phyloP scores from a whole-genome alignment of 2,888 invertebrate species.

The Uloborus plumipes region DNA sequence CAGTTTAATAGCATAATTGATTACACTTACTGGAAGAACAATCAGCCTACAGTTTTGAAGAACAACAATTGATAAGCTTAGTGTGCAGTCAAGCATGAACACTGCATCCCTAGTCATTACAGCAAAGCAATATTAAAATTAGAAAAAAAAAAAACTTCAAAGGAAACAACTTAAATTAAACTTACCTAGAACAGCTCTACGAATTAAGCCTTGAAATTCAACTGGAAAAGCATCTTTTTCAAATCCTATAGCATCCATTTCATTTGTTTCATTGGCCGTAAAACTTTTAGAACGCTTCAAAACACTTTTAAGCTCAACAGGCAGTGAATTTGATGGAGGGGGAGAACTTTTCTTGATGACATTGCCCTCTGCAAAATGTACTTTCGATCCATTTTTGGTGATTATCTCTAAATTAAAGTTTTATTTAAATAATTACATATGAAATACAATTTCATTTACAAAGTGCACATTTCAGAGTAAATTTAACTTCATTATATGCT shows the following conservation, averaged over 20 bases:
- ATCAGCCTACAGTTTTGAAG: no score
- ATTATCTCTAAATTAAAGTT: slow-evolving; percentile 42
- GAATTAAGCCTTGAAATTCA: slow-evolving; percentile 77
- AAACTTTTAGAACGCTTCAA: slow-evolving; percentile 67
- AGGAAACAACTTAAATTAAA: neutral
- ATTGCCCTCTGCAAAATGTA: slow-evolving; percentile 53
- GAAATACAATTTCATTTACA: neutral
- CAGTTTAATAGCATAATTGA: no score
- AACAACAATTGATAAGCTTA: no score
- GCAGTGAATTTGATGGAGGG: slow-evolving; percentile 17
- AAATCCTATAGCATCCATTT: slow-evolving; percentile 48
- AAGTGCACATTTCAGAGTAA: no score
- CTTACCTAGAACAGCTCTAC: slow-evolving; percentile 81
- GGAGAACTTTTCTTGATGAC: slow-evolving; percentile 21
- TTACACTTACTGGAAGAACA: no score
- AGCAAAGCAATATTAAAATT: no score
- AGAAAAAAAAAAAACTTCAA: no score
- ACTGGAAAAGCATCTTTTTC: slow-evolving; percentile 59
- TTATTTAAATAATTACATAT: no score
- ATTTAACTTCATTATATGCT: no score
- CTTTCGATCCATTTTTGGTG: slow-evolving; percentile 49
- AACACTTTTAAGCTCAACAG: slow-evolving; percentile 58
- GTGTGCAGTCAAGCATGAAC: no score
- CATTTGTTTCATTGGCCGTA: slow-evolving; percentile 49
- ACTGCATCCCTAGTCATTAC: no score